Conservation (phyloP, 2,888 invertebrate species). For the Epinotia demarniana region DNA sequence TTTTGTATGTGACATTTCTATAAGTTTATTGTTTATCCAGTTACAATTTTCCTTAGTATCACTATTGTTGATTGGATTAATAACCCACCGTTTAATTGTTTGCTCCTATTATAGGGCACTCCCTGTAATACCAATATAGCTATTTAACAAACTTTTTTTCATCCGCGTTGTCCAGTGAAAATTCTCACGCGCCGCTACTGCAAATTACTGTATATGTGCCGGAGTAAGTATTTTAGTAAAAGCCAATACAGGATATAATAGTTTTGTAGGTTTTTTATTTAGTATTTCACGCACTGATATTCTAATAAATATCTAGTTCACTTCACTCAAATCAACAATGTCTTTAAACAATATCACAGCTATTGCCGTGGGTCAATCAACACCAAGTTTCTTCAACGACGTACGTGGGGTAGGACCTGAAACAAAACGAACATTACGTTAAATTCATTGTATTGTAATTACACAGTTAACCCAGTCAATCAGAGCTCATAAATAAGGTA, state of each 20-base stretch:
- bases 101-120: too few relatives aligned
- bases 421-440: slow-evolving; percentile 36
- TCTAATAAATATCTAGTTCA: slow-evolving; percentile 41
- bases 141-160: too few relatives aligned
- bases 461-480: too few relatives aligned
- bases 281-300: slow-evolving; percentile 35
- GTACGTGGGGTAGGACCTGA: slow-evolving; percentile 54
- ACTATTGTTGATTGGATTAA: too few relatives aligned
- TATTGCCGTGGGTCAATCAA: slow-evolving; percentile 35
- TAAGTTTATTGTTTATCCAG: too few relatives aligned
- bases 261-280: slow-evolving; percentile 27
- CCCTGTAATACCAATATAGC: too few relatives aligned
- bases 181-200: too few relatives aligned
- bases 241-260: not conserved
- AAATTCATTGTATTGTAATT: not conserved
- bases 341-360: slow-evolving; percentile 37
- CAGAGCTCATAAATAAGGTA: too few relatives aligned
- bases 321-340: slow-evolving; percentile 43
- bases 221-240: slow-evolving; percentile 1
- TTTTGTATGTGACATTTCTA: too few relatives aligned
- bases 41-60: too few relatives aligned
- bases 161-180: too few relatives aligned
- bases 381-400: slow-evolving; percentile 52
- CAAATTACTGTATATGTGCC: not conserved
- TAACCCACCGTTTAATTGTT: too few relatives aligned